Percentiles rank a stretch among this genome's conserved stretches.
Conservation (phyloP, 2,113 vertebrate species). For the Sinocyclocheilus rhinocerous region DNA sequence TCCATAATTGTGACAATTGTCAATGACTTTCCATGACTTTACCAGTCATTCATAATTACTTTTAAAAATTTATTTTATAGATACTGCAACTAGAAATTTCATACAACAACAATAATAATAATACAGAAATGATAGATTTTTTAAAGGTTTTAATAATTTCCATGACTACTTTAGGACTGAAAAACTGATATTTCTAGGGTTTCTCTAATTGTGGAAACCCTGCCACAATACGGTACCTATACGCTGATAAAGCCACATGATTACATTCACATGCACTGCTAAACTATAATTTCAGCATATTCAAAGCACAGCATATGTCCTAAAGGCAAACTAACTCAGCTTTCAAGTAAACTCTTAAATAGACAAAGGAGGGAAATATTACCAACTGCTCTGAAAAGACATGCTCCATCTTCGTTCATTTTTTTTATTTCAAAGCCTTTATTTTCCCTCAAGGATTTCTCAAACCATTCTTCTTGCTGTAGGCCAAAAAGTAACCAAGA, state of each 20-base stretch:
- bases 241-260: background rate
- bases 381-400: conserved; percentile 92
- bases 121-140: background rate
- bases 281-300: background rate
- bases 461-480: conserved; percentile 93
- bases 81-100: no score
- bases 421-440: conserved; percentile 93
- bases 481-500: background rate
- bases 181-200: no score
- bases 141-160: background rate
- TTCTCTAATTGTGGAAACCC: no score
- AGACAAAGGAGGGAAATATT: background rate
- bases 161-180: background rate
- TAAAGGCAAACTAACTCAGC: background rate
- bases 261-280: background rate
- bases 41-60: no score
- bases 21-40: no score
- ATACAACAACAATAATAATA: background rate
- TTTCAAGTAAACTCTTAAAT: background rate
- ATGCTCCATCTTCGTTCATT: conserved; percentile 94
- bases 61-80: no score
- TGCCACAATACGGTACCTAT: background rate
- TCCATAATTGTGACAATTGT: background rate
- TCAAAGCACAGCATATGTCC: background rate
- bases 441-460: conserved; percentile 87